A percentile compares a stretch with the other conserved stretches of the same genome.
Conservation (phyloP, 2,888 invertebrate species). For the Operophtera brumata region DNA sequence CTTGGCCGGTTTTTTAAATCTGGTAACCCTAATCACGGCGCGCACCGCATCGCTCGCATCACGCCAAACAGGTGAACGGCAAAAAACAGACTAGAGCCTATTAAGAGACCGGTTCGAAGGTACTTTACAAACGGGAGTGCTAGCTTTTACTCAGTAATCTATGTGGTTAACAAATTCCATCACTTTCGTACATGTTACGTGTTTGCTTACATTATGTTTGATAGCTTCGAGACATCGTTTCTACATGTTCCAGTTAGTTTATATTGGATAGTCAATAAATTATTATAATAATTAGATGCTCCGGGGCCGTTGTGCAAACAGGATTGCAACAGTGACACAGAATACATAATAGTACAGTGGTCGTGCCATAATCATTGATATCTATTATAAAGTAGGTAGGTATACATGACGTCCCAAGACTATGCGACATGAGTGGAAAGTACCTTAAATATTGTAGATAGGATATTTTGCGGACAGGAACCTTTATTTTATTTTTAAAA, state of each 20-base stretch:
- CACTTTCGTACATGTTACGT: constrained; percentile 52
- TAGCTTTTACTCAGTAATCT: constrained; percentile 72
- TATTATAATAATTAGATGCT: constrained; percentile 13
- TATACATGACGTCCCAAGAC: too few species aligned
- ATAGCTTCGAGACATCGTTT: constrained; percentile 22
- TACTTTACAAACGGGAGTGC: constrained; percentile 61
- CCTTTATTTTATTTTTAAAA: too few species aligned
- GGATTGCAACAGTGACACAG: constrained; percentile 9
- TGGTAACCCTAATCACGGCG: too few species aligned
- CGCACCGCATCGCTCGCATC: constrained; percentile 41
- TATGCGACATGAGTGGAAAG: too few species aligned
- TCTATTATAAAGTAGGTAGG: too few species aligned
- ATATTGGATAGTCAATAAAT: not conserved
- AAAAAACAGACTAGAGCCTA: constrained; percentile 70
- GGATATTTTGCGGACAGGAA: too few species aligned
- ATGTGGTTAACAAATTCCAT: constrained; percentile 60
- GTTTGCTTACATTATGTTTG: constrained; percentile 41
- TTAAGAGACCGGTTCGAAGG: constrained; percentile 66
- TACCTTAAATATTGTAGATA: too few species aligned
- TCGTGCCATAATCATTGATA: too few species aligned
- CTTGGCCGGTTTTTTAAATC: too few species aligned
- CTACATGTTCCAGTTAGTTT: not conserved
- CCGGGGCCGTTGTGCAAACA: constrained; percentile 20
- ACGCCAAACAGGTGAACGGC: constrained; percentile 67
- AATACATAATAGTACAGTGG: too few species aligned